phyloP scores from a whole-genome alignment of 1,140 invertebrate genomes.

The Leptinotarsa defecta region DNA sequence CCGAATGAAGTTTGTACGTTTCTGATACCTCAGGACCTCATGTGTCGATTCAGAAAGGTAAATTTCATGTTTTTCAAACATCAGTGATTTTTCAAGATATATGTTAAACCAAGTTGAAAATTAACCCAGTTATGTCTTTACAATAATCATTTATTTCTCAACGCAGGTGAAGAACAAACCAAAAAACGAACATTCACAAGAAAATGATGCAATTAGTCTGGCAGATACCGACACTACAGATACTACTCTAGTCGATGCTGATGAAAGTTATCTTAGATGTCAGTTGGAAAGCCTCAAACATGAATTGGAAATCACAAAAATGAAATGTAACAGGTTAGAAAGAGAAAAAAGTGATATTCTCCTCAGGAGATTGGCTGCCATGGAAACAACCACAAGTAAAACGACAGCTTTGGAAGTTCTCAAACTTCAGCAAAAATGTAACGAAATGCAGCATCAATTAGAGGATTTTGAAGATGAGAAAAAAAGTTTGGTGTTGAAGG shows the following conservation, averaged over 20 bases:
- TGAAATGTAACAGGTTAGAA: conserved; percentile 75
- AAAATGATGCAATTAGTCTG: conserved; percentile 56
- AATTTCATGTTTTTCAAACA: no score
- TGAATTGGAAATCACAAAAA: conserved; percentile 67
- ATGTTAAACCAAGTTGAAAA: no score
- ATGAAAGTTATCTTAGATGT: conserved; percentile 61
- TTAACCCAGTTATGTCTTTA: no score
- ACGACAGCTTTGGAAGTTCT: conserved; percentile 70
- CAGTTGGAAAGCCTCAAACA: conserved; percentile 69
- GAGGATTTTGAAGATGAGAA: conserved; percentile 84
- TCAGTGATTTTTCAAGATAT: no score
- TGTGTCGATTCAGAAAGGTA: no score
- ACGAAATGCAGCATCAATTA: conserved; percentile 76
- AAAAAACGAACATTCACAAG: conserved; percentile 33
- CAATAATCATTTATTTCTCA: no score
- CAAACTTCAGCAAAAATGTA: conserved; percentile 80
- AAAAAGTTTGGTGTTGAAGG: conserved; percentile 70
- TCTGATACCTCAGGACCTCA: no score
- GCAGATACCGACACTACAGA: conserved; percentile 63
- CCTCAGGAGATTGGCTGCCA: conserved; percentile 72
- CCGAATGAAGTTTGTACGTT: no score
- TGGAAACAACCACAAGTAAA: conserved; percentile 74
- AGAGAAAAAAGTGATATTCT: conserved; percentile 87
- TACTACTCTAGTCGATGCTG: conserved; percentile 59
- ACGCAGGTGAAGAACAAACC: conserved; percentile 18